phyloP scores from a whole-genome alignment of 30 jellyfish, hydroid and myxozoan species.

The Catostylus mosaicus region DNA sequence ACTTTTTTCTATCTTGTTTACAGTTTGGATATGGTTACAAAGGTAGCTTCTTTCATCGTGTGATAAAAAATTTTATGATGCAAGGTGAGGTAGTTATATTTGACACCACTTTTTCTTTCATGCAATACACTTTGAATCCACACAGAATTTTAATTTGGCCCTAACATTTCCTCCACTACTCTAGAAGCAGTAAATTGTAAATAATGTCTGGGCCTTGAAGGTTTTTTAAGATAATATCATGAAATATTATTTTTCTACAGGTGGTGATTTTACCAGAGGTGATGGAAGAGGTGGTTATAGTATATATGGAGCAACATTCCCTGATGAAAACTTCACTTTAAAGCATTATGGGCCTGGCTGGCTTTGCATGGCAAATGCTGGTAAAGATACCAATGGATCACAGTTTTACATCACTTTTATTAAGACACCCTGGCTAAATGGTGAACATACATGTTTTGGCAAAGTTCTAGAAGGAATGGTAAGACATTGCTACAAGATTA shows the following conservation, averaged over 20 bases:
- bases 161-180: too few species aligned
- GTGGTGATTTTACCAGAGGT: conserved; percentile 82
- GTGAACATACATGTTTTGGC: conserved; percentile 90
- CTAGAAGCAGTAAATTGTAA: too few species aligned
- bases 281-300: conserved; percentile 93
- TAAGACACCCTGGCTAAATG: conserved; percentile 85
- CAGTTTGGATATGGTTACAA: conserved; percentile 87
- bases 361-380: conserved; percentile 98
- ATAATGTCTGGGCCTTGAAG: too few species aligned
- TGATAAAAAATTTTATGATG: conserved; percentile 73
- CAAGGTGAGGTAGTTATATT: conserved; percentile 46
- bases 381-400: conserved; percentile 91
- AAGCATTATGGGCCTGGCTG: conserved; percentile 92
- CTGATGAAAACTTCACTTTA: conserved; percentile 81
- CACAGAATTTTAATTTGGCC: too few species aligned
- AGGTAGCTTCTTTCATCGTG: conserved; percentile 71
- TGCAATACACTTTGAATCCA: not conserved
- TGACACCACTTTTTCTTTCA: not conserved
- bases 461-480: conserved; percentile 94
- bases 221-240: too few species aligned
- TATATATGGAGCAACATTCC: conserved; percentile 84
- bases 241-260: conserved; percentile 37
- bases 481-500: conserved; percentile 19
- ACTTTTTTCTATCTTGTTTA: not conserved
- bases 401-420: conserved; percentile 88